Evolutionary conservation across 2,113 vertebrate genomes (phyloP), one percentile per base, ranked within the genome.

Genomic region (Pipa parva): DNA sequence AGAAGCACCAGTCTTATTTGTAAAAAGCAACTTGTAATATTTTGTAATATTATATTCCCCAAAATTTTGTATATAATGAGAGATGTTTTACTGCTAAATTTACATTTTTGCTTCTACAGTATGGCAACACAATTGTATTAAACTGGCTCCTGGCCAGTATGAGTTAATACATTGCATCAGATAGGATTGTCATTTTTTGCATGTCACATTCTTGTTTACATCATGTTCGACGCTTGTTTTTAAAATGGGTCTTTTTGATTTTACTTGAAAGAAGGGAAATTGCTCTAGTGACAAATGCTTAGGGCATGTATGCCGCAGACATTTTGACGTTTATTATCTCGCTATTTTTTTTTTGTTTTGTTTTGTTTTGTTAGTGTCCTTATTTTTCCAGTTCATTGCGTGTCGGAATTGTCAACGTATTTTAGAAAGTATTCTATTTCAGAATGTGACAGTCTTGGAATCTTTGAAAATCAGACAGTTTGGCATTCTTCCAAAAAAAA

Each of bases 361-460:
- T n/a, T n/a, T n/a, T n/a, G n/a, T n/a, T n/a, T n/a, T n/a, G n/a
- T 31, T 24, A 45, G 17, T 57, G 37, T 48, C 21, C 27, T 58
- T 66, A 17, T 39, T 66, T 66, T 66, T 66, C 46, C 63, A 67
- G 27, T 67, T 67, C 54, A 37, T 5, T 58, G 54, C 25, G 58
- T 48, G 31, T 20, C 46, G 25, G 28, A 33, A 42, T 37, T 37
- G 64, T 59, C 55, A 67, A 18, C 18, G 28, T 21, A 36, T 49
- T 46, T n/a, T 26, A 28, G 7, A 57, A 31, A 26, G 55, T 13
- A 59, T 37, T 59, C 17, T 10, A 36, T 50, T 59, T 48, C 37
- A 58, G 59, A 66, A 50, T 17, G 27, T 58, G 22, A 18, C 17
- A 67, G 29, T 17, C 64, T 18, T 42, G 29, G 18, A 36, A 24